A percentile compares a stretch with the other conserved stretches of the same genome.
phyloP scores from a whole-genome alignment of 1,140 invertebrate genomes.

The Ericerus pela region DNA sequence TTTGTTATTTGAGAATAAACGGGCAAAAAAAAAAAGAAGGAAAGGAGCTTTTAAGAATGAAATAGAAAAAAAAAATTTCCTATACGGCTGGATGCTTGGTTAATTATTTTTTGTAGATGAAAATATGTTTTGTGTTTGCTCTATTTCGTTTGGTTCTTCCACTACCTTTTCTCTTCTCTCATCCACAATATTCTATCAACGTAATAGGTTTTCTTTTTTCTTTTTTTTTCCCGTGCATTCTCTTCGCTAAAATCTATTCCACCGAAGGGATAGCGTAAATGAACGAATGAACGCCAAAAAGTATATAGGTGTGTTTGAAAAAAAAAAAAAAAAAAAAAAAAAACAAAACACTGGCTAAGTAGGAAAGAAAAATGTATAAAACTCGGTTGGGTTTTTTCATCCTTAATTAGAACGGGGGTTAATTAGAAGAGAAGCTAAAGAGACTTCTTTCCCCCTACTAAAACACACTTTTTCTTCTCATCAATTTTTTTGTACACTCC shows the following conservation, averaged over 20 bases:
- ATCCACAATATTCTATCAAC: no score
- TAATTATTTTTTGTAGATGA: background rate
- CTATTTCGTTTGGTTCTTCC: background rate
- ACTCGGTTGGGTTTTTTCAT: slow-evolving; percentile 4
- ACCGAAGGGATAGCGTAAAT: background rate
- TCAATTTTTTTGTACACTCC: background rate
- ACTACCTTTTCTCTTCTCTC: no score
- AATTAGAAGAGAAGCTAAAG: slow-evolving; percentile 2
- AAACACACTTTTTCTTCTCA: background rate
- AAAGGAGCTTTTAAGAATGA: no score
- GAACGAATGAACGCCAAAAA: background rate
- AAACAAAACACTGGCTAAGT: background rate
- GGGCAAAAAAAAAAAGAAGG: no score
- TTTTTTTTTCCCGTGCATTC: background rate
- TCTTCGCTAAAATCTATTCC: no score
- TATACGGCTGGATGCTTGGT: no score
- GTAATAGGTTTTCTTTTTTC: background rate
- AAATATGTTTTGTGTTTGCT: background rate
- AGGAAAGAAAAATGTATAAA: background rate
- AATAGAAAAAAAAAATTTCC: no score
- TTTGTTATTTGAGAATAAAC: no score
- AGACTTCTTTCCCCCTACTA: background rate
- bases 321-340: background rate
- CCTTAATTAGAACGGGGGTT: background rate
- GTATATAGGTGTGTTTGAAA: background rate